Evolutionary conservation across 2,888 invertebrate genomes (phyloP), one percentile per base, ranked within the genome.

Genomic region (Protodeltote pygarga): DNA sequence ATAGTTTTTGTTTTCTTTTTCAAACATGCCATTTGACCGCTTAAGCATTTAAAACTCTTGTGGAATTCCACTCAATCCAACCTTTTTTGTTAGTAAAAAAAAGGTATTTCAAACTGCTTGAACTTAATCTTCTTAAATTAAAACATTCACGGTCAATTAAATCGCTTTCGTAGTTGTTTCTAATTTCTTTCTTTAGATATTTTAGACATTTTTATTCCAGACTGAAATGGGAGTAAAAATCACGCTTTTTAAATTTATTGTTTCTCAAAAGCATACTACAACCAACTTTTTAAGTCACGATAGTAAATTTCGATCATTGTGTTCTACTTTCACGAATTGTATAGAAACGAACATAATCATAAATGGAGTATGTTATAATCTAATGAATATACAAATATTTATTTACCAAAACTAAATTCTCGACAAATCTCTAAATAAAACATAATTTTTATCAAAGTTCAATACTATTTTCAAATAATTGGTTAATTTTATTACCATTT

Each of bases 21-120:
- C 20, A 40, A 55, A 24, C 23, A 32, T 27, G 25, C n/a, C 3
- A 21, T 33, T 34, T 15, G n/a, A 24, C 33, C 40, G 20, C 20
- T 20, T 1, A 55, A 31, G 16, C 48, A 63, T 58, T 13, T 23
- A 10, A 41, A 38, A 16, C 10, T 4, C 13, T 23, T 33, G 10
- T 5, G 23, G 6, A 34, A 38, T 58, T 57, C 17, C 5, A 35
- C 24, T 33, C 33, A 11, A 10, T 35, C 8, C 11, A 11, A 16
- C 13, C 15, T 35, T 2, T 23, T 35, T 27, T 3, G 11, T 14
- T 4, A 5, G n/a, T 10, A 13, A 5, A 24, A 34, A 41, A 34
- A 17, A 15, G 19, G 23, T 23, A 27, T 41, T 48, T 1, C 14
- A 27, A 23, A 24, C 19, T 14, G 35, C 20, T 31, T 21, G 15